Conservation (phyloP, 2,888 invertebrate genomes). For the Matsumyia berberina region DNA sequence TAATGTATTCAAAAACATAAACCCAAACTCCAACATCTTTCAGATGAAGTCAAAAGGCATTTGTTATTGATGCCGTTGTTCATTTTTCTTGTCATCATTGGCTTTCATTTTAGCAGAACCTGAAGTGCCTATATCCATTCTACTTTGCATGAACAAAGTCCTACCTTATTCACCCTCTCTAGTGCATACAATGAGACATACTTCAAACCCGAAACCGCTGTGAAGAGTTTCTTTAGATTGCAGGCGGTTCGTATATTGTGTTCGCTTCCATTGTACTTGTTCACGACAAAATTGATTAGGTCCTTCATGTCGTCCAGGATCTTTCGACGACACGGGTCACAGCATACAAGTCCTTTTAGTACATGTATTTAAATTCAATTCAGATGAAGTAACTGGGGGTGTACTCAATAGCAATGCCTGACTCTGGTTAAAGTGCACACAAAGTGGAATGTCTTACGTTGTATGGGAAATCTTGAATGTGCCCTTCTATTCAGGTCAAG, state of each 20-base stretch:
- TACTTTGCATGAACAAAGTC: conserved; percentile 54
- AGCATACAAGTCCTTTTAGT: conserved; percentile 24
- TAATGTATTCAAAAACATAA: conserved; percentile 60
- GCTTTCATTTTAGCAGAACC: conserved; percentile 13
- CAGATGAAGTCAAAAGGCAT: conserved; percentile 58
- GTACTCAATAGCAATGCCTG: conserved; percentile 51
- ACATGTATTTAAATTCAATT: conserved; percentile 67
- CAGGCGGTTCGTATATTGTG: conserved; percentile 28
- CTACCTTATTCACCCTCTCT: conserved; percentile 1
- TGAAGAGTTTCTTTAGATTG: conserved; percentile 52
- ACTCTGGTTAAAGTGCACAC: conserved; percentile 34
- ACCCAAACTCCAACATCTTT: conserved; percentile 32
- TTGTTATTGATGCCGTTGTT: conserved; percentile 65
- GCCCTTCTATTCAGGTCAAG: background rate
- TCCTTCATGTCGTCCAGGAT: conserved; percentile 56
- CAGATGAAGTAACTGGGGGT: conserved; percentile 50
- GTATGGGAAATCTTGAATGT: conserved; percentile 12
- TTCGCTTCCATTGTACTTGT: conserved; percentile 51
- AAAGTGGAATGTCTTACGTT: conserved; percentile 15
- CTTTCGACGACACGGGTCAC: conserved; percentile 38
- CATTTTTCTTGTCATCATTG: conserved; percentile 31
- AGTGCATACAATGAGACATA: conserved; percentile 21
- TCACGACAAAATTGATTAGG: conserved; percentile 70
- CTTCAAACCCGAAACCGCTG: conserved; percentile 60
- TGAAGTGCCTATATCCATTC: conserved; percentile 38